Evolutionary conservation across 2,797 vertebrate genomes (phyloP).

Genomic region (Gallirallus australis): DNA sequence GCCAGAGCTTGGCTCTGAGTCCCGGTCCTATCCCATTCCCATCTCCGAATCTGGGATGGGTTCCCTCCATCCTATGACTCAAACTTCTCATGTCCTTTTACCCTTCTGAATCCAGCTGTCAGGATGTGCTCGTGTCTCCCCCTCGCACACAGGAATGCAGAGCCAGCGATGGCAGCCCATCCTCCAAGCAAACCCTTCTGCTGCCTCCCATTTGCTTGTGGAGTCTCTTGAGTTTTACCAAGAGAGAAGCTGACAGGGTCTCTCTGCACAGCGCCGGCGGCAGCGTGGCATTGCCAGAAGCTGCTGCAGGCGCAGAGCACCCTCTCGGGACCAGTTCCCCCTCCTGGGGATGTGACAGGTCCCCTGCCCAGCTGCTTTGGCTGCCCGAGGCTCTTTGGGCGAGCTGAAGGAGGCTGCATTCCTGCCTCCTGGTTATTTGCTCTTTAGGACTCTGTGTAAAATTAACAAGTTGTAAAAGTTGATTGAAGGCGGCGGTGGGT

Average conservation of each 20-base stretch:
- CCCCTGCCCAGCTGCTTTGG: slow-evolving; percentile 62
- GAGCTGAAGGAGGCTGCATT: slow-evolving; percentile 74
- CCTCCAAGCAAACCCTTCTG: slow-evolving; percentile 49
- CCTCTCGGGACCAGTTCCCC: background rate
- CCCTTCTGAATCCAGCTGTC: slow-evolving; percentile 66
- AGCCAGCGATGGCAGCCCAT: slow-evolving; percentile 18
- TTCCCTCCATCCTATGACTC: slow-evolving; percentile 64
- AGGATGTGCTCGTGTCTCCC: slow-evolving; percentile 60
- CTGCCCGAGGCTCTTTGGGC: slow-evolving; percentile 69
- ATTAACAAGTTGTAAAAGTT: slow-evolving; percentile 82
- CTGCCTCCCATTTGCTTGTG: slow-evolving; percentile 17
- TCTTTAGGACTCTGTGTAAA: slow-evolving; percentile 79
- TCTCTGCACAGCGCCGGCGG: background rate
- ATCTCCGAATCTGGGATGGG: slow-evolving; percentile 38
- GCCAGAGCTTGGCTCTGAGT: slow-evolving; percentile 47
- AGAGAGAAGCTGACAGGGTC: slow-evolving; percentile 23
- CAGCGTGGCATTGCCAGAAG: background rate
- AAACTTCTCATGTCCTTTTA: slow-evolving; percentile 67
- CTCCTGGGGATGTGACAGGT: slow-evolving; percentile 38
- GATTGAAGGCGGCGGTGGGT: slow-evolving; percentile 77
- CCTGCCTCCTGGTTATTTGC: slow-evolving; percentile 78
- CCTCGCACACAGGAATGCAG: slow-evolving; percentile 62
- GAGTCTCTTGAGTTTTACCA: background rate
- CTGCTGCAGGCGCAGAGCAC: background rate
- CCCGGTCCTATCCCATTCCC: background rate